phyloP scores from a whole-genome alignment of 1,140 invertebrate species.

The Heliconius congener region DNA sequence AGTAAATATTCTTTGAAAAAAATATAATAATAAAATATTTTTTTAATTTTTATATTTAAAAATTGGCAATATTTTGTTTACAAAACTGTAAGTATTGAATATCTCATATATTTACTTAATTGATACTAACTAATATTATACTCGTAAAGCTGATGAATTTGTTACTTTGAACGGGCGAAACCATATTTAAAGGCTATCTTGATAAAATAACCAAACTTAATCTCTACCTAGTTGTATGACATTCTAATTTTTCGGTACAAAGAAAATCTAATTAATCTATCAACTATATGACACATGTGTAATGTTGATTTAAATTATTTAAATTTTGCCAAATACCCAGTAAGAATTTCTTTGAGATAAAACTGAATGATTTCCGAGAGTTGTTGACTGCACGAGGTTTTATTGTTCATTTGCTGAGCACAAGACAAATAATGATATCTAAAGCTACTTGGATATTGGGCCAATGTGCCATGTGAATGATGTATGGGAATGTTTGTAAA shows the following conservation, averaged over 20 bases:
- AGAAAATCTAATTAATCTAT: not conserved
- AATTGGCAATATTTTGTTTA: too few relatives aligned
- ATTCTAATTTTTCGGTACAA: not conserved
- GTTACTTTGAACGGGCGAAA: too few relatives aligned
- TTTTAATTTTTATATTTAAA: too few relatives aligned
- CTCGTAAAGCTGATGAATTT: too few relatives aligned
- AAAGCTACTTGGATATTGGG: not conserved
- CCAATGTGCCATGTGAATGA: not conserved
- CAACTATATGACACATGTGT: not conserved
- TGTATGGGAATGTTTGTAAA: not conserved
- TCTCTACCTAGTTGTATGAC: not conserved
- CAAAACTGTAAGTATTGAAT: too few relatives aligned
- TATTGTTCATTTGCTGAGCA: not conserved
- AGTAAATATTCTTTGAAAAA: not conserved
- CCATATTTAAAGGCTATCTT: too few relatives aligned
- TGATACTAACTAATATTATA: too few relatives aligned
- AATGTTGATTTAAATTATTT: not conserved
- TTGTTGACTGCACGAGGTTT: not conserved
- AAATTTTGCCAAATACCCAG: too few relatives aligned
- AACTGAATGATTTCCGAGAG: not conserved
- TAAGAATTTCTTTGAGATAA: not conserved
- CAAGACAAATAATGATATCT: constrained; percentile 2
- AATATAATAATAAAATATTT: too few relatives aligned
- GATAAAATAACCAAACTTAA: not conserved
- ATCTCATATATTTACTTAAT: too few relatives aligned